phyloP scores from a whole-genome alignment of 2,797 vertebrate genomes.

The Parauchenoglanis ngamensis region DNA sequence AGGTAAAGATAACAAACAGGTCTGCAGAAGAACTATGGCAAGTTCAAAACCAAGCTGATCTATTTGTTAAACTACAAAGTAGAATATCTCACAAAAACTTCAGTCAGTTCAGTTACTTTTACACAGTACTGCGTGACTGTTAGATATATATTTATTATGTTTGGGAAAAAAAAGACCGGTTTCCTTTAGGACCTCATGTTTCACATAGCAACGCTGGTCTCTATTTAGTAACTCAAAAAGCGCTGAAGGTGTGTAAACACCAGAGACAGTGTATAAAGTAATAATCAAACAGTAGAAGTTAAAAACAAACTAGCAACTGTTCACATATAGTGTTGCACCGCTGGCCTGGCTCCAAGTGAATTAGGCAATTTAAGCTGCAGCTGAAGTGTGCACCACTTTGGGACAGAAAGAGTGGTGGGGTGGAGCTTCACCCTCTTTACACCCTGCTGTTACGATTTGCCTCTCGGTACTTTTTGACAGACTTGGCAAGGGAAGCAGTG shows the following conservation, averaged over 20 bases:
- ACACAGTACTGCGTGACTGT: background rate
- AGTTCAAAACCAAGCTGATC: too few species aligned
- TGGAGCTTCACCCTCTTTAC: background rate
- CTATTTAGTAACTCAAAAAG: conserved; percentile 11
- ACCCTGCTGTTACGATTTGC: conserved; percentile 27
- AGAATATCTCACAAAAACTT: background rate
- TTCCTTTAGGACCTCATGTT: background rate
- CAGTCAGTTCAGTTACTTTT: background rate
- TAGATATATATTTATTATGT: background rate
- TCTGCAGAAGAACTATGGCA: background rate
- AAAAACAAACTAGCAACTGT: conserved; percentile 52
- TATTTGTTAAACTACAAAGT: background rate
- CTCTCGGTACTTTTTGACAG: conserved; percentile 33
- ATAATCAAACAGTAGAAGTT: conserved; percentile 32
- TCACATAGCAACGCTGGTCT: background rate
- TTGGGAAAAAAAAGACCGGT: background rate
- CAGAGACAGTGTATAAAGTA: conserved; percentile 31
- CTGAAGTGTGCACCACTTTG: conserved; percentile 47
- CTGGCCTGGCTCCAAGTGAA: conserved; percentile 44
- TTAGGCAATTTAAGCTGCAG: conserved; percentile 31
- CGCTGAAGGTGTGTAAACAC: conserved; percentile 39
- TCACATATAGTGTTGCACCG: conserved; percentile 24
- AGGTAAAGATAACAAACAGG: background rate
- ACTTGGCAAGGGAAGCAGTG: conserved; percentile 54
- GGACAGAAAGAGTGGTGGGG: conserved; percentile 32